A percentile compares a stretch with the other conserved stretches of the same genome.
These are phyloP conservation scores for Leucophenga montana DNA, from an alignment of 2,888 invertebrate species.

Conservation along the genomic window DNA sequence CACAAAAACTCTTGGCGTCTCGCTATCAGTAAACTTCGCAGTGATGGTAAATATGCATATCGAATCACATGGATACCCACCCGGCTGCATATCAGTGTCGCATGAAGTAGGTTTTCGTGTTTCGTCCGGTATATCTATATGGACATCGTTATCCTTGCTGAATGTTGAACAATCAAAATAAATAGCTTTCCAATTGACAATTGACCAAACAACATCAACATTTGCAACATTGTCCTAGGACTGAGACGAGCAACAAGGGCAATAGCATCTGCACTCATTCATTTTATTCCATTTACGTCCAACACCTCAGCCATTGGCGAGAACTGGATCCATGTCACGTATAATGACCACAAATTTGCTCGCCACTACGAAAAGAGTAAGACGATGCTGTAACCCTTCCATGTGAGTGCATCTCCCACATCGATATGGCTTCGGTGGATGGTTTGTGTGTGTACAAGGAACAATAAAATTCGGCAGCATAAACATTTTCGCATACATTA, in stretches of 20 bases:
- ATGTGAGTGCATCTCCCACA: not conserved
- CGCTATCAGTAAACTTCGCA: slow-evolving; percentile 12
- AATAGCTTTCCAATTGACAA: slow-evolving; percentile 66
- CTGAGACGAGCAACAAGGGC: not conserved
- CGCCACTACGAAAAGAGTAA: not conserved
- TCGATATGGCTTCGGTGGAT: no score
- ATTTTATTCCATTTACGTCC: not conserved
- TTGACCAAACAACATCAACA: slow-evolving; percentile 58
- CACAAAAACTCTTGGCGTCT: not conserved
- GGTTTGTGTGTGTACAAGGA: no score
- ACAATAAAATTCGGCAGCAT: no score
- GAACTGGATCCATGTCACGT: slow-evolving; percentile 15
- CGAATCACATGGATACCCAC: not conserved
- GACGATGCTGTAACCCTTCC: not conserved
- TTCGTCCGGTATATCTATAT: slow-evolving; percentile 39
- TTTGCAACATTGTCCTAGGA: slow-evolving; percentile 18
- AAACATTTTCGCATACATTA: no score
- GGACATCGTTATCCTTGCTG: slow-evolving; percentile 63
- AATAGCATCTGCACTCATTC: no score
- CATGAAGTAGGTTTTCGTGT: not conserved
- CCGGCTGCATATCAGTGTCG: not conserved
- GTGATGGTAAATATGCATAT: slow-evolving; percentile 1
- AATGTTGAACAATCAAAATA: slow-evolving; percentile 67
- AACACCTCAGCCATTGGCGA: not conserved
- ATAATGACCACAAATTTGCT: slow-evolving; percentile 5